phyloP scores from a whole-genome alignment of 2,113 vertebrate species.

The Actenoides lindsayi region DNA sequence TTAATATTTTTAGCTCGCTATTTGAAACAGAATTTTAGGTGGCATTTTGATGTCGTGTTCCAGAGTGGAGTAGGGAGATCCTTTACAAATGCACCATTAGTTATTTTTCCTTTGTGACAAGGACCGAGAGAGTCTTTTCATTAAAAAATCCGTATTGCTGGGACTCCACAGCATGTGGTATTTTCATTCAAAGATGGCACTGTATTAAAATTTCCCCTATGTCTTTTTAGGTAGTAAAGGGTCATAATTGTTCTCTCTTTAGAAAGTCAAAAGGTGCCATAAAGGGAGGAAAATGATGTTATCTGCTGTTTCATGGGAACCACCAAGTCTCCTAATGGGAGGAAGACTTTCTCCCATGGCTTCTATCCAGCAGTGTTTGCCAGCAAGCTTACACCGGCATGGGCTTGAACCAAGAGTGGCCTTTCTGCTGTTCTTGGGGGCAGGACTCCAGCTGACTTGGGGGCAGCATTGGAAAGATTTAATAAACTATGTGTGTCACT shows the following conservation, averaged over 20 bases:
- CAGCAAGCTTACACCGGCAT: fast-evolving
- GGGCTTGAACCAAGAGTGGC: neutral
- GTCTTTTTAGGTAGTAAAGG: neutral
- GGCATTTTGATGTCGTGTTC: neutral
- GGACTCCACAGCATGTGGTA: neutral
- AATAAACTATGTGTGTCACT: neutral
- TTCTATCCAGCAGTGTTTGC: neutral
- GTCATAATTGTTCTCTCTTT: neutral
- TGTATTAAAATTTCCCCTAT: neutral
- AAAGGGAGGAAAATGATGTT: neutral
- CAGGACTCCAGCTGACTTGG: neutral
- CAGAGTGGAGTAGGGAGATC: neutral
- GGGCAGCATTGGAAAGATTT: neutral
- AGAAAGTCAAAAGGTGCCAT: neutral
- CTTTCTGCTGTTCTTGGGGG: neutral
- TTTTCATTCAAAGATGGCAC: neutral
- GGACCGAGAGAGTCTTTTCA: neutral
- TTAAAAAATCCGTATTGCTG: neutral
- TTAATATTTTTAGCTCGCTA: neutral
- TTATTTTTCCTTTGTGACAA: neutral
- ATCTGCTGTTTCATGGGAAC: neutral
- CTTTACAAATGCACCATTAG: neutral
- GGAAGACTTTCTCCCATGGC: neutral
- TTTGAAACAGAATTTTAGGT: neutral
- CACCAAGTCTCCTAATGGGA: neutral